A percentile compares a stretch with the other conserved stretches of the same genome.
Evolutionary conservation across 2,113 vertebrate species (phyloP).

Genomic region (Lipophrys pholis): DNA sequence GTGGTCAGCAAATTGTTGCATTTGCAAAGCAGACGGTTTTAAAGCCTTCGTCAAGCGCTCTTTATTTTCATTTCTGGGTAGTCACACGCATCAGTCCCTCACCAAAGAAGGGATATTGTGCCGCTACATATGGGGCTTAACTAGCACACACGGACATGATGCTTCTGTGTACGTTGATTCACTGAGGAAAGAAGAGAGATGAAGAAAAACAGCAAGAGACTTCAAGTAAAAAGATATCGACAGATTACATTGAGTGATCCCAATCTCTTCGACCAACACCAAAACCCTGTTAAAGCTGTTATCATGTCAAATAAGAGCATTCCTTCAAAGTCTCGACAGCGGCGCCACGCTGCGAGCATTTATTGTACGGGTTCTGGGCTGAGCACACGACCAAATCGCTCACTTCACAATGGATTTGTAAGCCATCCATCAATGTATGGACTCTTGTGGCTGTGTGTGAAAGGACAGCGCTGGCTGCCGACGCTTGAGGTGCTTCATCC

Average conservation of each 20-base stretch:
- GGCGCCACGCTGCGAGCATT: constrained; percentile 17
- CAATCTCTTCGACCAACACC: constrained; percentile 37
- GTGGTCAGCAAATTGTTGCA: constrained; percentile 3
- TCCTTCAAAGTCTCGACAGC: constrained; percentile 48
- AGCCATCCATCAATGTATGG: constrained; percentile 55
- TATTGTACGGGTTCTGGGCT: constrained; percentile 48
- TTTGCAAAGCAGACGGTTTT: background rate
- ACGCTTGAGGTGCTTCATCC: constrained; percentile 37
- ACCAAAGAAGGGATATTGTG: constrained; percentile 52
- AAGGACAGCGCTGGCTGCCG: constrained; percentile 6
- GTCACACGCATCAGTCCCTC: constrained; percentile 29
- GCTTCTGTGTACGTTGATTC: constrained; percentile 55
- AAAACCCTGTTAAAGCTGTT: constrained; percentile 49
- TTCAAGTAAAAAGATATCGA: constrained; percentile 44
- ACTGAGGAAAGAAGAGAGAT: background rate
- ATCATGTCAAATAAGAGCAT: constrained; percentile 49
- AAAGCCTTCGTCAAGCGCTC: background rate
- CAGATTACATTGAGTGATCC: constrained; percentile 60
- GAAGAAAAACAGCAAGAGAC: constrained; percentile 16
- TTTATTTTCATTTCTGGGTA: constrained; percentile 36
- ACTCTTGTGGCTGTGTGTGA: constrained; percentile 25
- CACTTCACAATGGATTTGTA: constrained; percentile 44
- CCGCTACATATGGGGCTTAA: constrained; percentile 54
- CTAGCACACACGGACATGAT: constrained; percentile 31
- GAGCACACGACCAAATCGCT: constrained; percentile 57